Base-by-base conservation (phyloP, 2,888 invertebrate species). In the Cosmia trapezina region DNA sequence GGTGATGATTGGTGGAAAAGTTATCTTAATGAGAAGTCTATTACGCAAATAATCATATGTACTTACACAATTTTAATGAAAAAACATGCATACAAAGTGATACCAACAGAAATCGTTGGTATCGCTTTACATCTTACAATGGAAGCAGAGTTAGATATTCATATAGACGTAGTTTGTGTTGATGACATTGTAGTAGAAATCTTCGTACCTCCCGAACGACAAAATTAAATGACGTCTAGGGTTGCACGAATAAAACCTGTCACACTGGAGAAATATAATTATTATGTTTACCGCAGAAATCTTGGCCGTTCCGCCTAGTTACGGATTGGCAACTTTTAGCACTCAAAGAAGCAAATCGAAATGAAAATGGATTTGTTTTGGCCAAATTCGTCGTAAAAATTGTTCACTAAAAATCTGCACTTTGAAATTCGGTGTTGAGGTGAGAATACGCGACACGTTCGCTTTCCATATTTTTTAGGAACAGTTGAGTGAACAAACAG, bases 301-400 rank as follows among this genome's bases (percentile, higher is more conserved):
- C 4, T 75, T 75, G 64, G 33, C 67, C 12, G 33, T 49, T 49
- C 28, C 43, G 17, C 17, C 12, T 51, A 45, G 28, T 47, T 59
- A 51, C 43, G 12, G 12, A n/a, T 7, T 77, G 78, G 51, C 78
- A 78, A 78, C 17, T 69, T 69, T 51, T 41, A 77, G n/a, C 51
- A 59, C 57, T 51, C n/a, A 59, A n/a, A 51, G n/a, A 19, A 73
- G 45, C 43, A 69, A 19, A 41, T 69, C 51, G 14, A 69, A 69
- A 59, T 68, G 7, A 4, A 37, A 77, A 59, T 71, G n/a, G 12
- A 57, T 59, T 74, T 43, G 22, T 12, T 17, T 41, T 47, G 22
- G 41, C 54, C 19, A 73, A 73, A 76, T 43, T 14, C 9, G 14
- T 57, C 9, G 5, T 43, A 14, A 19, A 49, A 47, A 76, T 56